phyloP scores from a whole-genome alignment of 2,113 vertebrate species.

The Arenaria interpres region DNA sequence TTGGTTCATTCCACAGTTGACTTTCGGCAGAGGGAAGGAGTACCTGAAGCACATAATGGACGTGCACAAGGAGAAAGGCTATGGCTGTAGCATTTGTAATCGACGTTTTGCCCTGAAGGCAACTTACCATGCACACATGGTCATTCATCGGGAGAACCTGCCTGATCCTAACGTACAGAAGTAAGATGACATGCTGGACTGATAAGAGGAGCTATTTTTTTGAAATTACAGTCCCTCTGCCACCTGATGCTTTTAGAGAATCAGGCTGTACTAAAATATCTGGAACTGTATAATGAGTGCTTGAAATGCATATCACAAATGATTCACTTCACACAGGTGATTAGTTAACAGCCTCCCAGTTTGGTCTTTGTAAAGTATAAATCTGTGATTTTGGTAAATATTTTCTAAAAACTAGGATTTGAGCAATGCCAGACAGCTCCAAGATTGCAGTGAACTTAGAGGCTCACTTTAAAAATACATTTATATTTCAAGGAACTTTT shows the following conservation, averaged over 20 bases:
- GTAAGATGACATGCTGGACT: slow-evolving; percentile 72
- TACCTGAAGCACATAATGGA: slow-evolving; percentile 98
- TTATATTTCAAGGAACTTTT: not conserved
- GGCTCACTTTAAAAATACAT: not conserved
- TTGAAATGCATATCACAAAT: not conserved
- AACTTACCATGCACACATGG: slow-evolving; percentile 98
- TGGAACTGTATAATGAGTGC: not conserved
- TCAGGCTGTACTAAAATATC: not conserved
- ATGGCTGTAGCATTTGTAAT: slow-evolving; percentile 93
- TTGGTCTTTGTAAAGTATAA: not conserved
- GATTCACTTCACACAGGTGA: not conserved
- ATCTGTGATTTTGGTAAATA: not conserved
- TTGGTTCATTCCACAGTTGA: slow-evolving; percentile 78
- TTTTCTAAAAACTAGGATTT: not conserved
- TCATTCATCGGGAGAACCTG: slow-evolving; percentile 96
- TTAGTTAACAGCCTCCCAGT: not conserved
- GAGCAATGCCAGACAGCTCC: not conserved
- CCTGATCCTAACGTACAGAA: slow-evolving; percentile 96
- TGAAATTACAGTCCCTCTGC: not conserved
- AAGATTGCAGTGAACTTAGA: not conserved
- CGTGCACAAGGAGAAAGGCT: slow-evolving; percentile 94
- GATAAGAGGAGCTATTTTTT: not conserved
- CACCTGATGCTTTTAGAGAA: not conserved
- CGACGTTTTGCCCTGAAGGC: slow-evolving; percentile 96
- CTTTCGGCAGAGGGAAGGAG: slow-evolving; percentile 91